Percentiles rank a stretch among this genome's conserved stretches.
phyloP scores from a whole-genome alignment of 2,888 invertebrate species.

The Agrotis exclamationis region DNA sequence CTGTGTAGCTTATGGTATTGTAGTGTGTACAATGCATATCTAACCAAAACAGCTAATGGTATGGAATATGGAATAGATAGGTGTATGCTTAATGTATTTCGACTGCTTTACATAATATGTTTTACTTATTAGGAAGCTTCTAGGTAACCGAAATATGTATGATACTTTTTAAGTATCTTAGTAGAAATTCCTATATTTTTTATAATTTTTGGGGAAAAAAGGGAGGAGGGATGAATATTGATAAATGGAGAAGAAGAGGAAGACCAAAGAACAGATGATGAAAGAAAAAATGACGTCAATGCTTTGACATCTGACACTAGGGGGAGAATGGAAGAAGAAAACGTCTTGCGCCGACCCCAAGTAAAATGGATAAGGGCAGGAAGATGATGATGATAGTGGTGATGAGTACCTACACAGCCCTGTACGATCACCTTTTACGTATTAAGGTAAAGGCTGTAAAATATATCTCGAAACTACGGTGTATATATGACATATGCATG shows the following conservation, averaged over 20 bases:
- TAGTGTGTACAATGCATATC: neutral
- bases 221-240: too few species aligned
- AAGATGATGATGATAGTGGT: too few species aligned
- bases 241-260: too few species aligned
- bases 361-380: too few species aligned
- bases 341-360: too few species aligned
- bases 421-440: constrained; percentile 16
- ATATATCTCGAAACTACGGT: constrained; percentile 24
- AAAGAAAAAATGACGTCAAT: too few species aligned
- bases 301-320: too few species aligned
- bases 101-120: neutral
- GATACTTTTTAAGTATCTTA: too few species aligned
- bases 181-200: too few species aligned
- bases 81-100: neutral
- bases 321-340: too few species aligned
- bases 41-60: neutral
- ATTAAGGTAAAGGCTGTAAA: constrained; percentile 27
- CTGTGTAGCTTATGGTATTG: neutral
- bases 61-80: neutral
- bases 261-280: too few species aligned
- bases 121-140: neutral
- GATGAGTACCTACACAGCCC: neutral
- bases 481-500: constrained; percentile 8
- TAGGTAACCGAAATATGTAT: neutral
- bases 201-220: too few species aligned